Evolutionary conservation across 2,113 vertebrate species (phyloP).

Genomic region (Paralichthys olivaceus): DNA sequence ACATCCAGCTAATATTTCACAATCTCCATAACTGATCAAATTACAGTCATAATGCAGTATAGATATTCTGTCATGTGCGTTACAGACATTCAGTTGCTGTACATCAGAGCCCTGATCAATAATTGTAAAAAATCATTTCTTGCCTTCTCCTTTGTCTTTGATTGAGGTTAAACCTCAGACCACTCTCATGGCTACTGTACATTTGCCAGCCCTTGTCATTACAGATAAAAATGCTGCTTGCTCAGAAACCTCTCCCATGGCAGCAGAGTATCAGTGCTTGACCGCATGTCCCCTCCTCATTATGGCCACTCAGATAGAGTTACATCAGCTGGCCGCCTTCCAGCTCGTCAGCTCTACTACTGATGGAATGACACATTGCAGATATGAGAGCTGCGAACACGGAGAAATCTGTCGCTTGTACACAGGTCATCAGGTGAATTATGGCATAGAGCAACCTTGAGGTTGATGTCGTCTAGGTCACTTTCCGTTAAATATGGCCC

Average conservation of each 20-base stretch:
- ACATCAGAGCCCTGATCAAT: constrained; percentile 40
- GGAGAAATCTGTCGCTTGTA: constrained; percentile 9
- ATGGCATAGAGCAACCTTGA: neutral
- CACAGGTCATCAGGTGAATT: constrained; percentile 13
- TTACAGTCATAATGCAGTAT: neutral
- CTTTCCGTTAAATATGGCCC: constrained; percentile 7
- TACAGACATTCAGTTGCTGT: neutral
- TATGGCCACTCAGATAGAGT: constrained; percentile 50
- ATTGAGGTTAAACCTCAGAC: constrained; percentile 14
- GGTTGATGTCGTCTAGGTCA: constrained; percentile 2
- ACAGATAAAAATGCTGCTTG: constrained; percentile 52
- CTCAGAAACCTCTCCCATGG: constrained; percentile 42
- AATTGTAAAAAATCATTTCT: constrained; percentile 17
- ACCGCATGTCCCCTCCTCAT: constrained; percentile 57
- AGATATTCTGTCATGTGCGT: neutral
- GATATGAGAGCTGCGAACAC: constrained; percentile 14
- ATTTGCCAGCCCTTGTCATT: constrained; percentile 55
- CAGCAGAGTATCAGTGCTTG: constrained; percentile 45
- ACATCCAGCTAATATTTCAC: neutral
- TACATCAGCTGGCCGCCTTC: constrained; percentile 52
- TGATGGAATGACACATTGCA: constrained; percentile 57
- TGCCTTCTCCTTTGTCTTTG: constrained; percentile 29
- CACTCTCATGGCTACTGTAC: constrained; percentile 42
- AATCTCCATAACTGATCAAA: constrained; percentile 4
- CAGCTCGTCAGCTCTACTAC: constrained; percentile 52